Evolutionary conservation across 2,797 vertebrate genomes (phyloP).

Genomic region (Coregonus suidteri): DNA sequence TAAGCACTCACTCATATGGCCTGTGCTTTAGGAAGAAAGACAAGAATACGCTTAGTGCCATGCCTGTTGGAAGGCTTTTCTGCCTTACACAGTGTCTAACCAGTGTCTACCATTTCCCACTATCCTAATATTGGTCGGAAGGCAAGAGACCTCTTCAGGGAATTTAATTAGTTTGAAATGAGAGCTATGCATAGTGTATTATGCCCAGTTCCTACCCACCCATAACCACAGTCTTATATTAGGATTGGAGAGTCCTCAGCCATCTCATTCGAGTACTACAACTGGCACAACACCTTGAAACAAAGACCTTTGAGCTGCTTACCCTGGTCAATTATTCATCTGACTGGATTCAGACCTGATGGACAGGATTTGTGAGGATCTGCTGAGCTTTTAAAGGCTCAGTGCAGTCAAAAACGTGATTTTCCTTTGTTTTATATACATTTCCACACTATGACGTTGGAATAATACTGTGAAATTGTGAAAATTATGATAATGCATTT

Average conservation of each 20-base stretch:
- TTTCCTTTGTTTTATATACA: not conserved
- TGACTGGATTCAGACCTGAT: not conserved
- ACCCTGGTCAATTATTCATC: not conserved
- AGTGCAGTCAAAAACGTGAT: no score
- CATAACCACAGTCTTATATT: not conserved
- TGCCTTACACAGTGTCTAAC: no score
- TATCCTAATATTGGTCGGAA: no score
- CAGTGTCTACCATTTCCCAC: no score
- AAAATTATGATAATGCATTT: no score
- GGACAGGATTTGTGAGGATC: not conserved
- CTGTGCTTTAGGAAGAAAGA: not conserved
- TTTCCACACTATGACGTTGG: not conserved
- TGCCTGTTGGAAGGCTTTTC: not conserved
- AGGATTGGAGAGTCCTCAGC: not conserved
- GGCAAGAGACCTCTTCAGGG: no score
- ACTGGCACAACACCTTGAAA: no score
- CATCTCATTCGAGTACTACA: not conserved
- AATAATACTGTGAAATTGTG: no score
- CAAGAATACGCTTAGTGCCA: not conserved
- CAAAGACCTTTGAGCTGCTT: not conserved
- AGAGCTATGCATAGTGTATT: no score
- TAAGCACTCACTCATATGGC: not conserved
- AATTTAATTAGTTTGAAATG: no score
- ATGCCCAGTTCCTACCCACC: no score
- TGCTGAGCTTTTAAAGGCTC: not conserved